Conservation (phyloP, 2,113 vertebrate genomes). For the Myrmophylax atrothorax region DNA sequence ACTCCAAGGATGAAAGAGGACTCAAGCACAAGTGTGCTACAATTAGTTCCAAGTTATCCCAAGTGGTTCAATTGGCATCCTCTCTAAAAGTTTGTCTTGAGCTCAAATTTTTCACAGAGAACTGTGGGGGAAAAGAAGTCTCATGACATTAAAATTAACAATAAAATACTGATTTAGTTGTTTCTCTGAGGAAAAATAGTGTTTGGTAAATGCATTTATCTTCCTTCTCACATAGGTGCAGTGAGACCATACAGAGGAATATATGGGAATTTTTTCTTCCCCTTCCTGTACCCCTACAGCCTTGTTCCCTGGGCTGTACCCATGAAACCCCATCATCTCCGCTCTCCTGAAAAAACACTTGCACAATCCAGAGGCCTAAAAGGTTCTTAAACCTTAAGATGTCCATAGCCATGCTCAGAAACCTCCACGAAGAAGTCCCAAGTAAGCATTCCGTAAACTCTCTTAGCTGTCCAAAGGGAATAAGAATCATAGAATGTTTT, state of each 20-base stretch:
- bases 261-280: rapidly evolving
- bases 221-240: not conserved
- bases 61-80: not conserved
- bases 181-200: not conserved
- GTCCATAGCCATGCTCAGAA: not conserved
- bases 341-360: not conserved
- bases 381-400: not conserved
- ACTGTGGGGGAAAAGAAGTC: rapidly evolving
- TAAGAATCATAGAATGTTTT: not conserved
- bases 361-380: not conserved
- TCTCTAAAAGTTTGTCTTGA: not conserved
- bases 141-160: not conserved
- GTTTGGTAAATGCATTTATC: not conserved
- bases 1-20: not conserved
- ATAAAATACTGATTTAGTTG: not conserved
- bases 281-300: not conserved
- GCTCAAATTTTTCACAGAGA: not conserved
- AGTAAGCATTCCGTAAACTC: not conserved
- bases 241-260: not conserved
- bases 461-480: not conserved
- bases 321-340: not conserved
- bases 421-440: not conserved
- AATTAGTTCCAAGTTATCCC: not conserved
- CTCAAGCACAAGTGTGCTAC: not conserved
- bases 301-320: not conserved